Percentiles rank a stretch among this genome's conserved stretches.
Evolutionary conservation across 2,113 vertebrate genomes (phyloP).

Genomic region (rabbit (Oryctolagus cuniculus)): DNA sequence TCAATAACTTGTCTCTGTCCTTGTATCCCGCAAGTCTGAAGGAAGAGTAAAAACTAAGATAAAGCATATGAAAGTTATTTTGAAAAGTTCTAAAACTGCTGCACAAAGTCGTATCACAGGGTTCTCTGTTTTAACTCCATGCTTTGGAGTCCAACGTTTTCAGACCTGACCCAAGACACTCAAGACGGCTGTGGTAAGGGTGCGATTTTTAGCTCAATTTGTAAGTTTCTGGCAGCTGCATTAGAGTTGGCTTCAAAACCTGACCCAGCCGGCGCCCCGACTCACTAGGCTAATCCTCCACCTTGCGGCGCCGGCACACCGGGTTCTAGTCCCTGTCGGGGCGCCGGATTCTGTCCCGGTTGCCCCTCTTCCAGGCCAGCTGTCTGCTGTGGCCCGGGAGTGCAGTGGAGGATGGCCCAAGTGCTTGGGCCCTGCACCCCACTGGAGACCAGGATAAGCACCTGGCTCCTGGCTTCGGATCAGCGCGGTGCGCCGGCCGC

Average conservation of each 20-base stretch:
- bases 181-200: background rate
- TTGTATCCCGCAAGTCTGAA: background rate
- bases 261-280: no score
- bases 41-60: conserved; percentile 2
- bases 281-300: no score
- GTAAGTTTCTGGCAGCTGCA: conserved; percentile 56
- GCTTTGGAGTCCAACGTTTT: conserved; percentile 30
- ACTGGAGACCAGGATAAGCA: no score
- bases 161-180: conserved; percentile 14
- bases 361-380: no score
- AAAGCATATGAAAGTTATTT: conserved; percentile 30
- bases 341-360: no score
- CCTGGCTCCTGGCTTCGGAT: no score
- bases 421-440: no score
- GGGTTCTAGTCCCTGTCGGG: no score
- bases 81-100: background rate
- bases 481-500: no score
- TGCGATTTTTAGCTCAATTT: conserved; percentile 18
- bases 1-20: background rate
- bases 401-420: no score
- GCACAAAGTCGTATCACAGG: background rate
- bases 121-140: background rate
- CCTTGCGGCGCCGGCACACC: no score
- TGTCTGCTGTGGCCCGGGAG: no score
- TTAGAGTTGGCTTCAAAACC: background rate